Percentiles rank a stretch among this genome's conserved stretches.
These are phyloP conservation scores for Hemichromis elongatus DNA, from an alignment of 2,113 vertebrate species.

Conservation along the genomic window DNA sequence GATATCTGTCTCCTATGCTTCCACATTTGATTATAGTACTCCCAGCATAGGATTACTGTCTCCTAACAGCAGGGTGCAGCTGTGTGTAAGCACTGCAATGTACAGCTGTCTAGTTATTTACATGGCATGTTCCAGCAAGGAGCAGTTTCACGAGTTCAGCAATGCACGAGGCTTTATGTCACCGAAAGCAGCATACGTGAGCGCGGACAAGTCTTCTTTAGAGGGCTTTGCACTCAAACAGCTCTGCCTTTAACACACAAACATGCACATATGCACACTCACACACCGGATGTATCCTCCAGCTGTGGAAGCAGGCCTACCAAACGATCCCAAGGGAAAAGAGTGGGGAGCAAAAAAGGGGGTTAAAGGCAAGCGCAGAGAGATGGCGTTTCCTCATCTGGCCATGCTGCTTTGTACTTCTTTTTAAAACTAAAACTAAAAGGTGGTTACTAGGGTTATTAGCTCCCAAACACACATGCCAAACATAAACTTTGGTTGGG, in stretches of 20 bases:
- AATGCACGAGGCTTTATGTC: not conserved
- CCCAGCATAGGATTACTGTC: not conserved
- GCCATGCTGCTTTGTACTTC: not conserved
- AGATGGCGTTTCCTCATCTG: constrained; percentile 30
- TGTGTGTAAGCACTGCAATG: not conserved
- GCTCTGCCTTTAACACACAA: not conserved
- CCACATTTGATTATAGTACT: constrained; percentile 32
- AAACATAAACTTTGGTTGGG: not conserved
- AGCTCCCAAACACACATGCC: not conserved
- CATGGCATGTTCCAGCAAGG: constrained; percentile 43
- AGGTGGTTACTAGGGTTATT: not conserved
- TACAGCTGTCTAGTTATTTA: constrained; percentile 17
- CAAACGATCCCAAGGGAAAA: constrained; percentile 9
- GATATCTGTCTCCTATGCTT: not conserved
- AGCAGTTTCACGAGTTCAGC: not conserved
- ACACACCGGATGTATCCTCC: constrained; percentile 48
- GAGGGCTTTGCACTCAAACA: constrained; percentile 20
- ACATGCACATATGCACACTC: not conserved
- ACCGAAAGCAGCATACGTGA: not conserved
- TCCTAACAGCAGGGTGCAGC: not conserved
- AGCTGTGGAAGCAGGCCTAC: constrained; percentile 49
- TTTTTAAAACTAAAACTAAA: not conserved
- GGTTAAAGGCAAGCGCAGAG: not conserved
- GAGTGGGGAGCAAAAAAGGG: not conserved
- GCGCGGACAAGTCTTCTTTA: not conserved